Conservation (phyloP, 2,113 vertebrate genomes). For the Oryzias woworae region DNA sequence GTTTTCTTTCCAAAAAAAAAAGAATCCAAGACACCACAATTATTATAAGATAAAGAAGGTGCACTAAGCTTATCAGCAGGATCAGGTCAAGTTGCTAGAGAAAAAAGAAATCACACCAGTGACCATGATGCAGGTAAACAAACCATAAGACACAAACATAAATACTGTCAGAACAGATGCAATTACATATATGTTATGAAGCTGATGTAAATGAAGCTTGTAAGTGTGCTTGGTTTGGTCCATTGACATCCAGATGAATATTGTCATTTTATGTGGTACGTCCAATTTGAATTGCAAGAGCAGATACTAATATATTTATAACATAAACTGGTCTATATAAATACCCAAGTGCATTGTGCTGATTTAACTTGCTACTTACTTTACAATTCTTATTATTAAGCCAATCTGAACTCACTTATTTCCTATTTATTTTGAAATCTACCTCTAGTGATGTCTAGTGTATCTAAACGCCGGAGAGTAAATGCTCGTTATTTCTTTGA, state of each 20-base stretch:
- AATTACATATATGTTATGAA: conserved; percentile 52
- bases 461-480: conserved; percentile 42
- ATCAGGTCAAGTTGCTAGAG: conserved; percentile 57
- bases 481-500: conserved; percentile 39
- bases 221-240: conserved; percentile 76
- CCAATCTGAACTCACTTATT: conserved; percentile 58
- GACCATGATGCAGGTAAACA: conserved; percentile 54
- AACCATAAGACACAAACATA: conserved; percentile 44
- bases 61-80: conserved; percentile 58
- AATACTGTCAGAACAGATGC: conserved; percentile 45
- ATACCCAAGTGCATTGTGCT: conserved; percentile 62
- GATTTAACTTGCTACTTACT: conserved; percentile 47
- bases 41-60: conserved; percentile 33
- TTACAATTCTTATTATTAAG: conserved; percentile 43
- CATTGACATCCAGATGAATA: conserved; percentile 62
- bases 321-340: conserved; percentile 21
- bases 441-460: conserved; percentile 58
- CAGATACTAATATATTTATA: conserved; percentile 31
- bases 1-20: conserved; percentile 45
- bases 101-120: conserved; percentile 47
- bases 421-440: conserved; percentile 52
- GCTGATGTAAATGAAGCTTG: conserved; percentile 63
- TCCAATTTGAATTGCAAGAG: conserved; percentile 39
- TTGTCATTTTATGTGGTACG: conserved; percentile 28
- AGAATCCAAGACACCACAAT: conserved; percentile 59